Evolutionary conservation across 2,797 vertebrate genomes (phyloP).

Genomic region (Myripristis jacobus): DNA sequence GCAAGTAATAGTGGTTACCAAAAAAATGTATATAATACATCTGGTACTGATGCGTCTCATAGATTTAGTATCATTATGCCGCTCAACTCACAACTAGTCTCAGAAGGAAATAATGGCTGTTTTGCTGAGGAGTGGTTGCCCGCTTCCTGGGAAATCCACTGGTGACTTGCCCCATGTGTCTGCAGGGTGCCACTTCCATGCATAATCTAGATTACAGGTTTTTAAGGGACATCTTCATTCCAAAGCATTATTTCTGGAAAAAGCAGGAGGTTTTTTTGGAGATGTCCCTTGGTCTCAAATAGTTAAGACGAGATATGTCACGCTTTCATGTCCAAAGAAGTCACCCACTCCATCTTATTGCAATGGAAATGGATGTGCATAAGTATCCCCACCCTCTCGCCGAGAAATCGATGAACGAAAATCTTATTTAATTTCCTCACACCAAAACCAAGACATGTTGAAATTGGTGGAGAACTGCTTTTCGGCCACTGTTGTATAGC

Average conservation of each 20-base stretch:
- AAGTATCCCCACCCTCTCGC: conserved; percentile 65
- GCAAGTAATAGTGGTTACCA: conserved; percentile 87
- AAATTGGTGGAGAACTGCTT: conserved; percentile 76
- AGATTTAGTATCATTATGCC: conserved; percentile 81
- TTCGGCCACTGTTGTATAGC: conserved; percentile 78
- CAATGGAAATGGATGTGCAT: conserved; percentile 78
- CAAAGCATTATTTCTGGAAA: conserved; percentile 84
- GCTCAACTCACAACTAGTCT: conserved; percentile 82
- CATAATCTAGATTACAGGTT: conserved; percentile 77
- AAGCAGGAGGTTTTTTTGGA: conserved; percentile 78
- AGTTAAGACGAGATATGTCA: conserved; percentile 71
- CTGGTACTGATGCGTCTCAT: conserved; percentile 85
- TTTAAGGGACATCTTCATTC: conserved; percentile 84
- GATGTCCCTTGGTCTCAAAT: conserved; percentile 79
- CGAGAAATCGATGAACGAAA: conserved; percentile 58
- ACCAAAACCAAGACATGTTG: conserved; percentile 77
- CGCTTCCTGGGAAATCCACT: conserved; percentile 71
- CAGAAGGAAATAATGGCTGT: conserved; percentile 82
- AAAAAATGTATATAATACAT: conserved; percentile 88
- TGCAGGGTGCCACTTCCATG: conserved; percentile 81
- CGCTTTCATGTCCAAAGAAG: conserved; percentile 86
- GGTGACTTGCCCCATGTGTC: conserved; percentile 77
- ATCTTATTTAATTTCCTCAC: conserved; percentile 55
- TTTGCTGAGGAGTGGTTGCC: conserved; percentile 73
- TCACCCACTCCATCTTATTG: conserved; percentile 75